Evolutionary conservation across 2,888 invertebrate species (phyloP).

Genomic region (Maniola hyperantus): DNA sequence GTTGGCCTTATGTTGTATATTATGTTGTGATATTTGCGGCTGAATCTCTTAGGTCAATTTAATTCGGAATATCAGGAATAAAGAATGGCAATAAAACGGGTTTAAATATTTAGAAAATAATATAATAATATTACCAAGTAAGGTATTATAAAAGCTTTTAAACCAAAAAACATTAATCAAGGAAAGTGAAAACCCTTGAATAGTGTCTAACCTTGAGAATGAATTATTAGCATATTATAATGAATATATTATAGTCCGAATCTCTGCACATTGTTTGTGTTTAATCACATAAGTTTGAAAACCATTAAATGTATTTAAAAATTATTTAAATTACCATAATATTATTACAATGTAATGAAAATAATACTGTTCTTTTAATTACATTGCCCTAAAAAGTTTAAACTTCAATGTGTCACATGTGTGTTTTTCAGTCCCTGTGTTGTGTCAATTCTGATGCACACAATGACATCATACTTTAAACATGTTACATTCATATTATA

Average conservation of each 20-base stretch:
- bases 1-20: too few relatives aligned
- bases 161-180: conserved; percentile 10
- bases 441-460: too few relatives aligned
- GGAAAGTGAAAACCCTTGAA: not conserved
- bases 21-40: conserved; percentile 31
- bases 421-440: too few relatives aligned
- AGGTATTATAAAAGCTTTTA: conserved; percentile 11
- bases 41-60: conserved; percentile 20
- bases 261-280: conserved; percentile 24
- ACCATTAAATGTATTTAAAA: conserved; percentile 18
- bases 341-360: conserved; percentile 8
- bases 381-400: not conserved
- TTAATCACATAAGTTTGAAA: conserved; percentile 16
- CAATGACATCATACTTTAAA: too few relatives aligned
- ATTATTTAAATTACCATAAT: conserved; percentile 3
- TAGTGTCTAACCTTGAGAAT: not conserved
- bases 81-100: conserved; percentile 32
- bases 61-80: conserved; percentile 23
- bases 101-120: conserved; percentile 15
- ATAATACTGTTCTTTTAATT: not conserved
- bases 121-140: not conserved
- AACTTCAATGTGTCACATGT: too few relatives aligned
- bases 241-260: conserved; percentile 15
- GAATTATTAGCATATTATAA: not conserved
- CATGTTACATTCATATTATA: too few relatives aligned